Conservation (phyloP, 2,797 vertebrate species). For the Esox lucius region DNA sequence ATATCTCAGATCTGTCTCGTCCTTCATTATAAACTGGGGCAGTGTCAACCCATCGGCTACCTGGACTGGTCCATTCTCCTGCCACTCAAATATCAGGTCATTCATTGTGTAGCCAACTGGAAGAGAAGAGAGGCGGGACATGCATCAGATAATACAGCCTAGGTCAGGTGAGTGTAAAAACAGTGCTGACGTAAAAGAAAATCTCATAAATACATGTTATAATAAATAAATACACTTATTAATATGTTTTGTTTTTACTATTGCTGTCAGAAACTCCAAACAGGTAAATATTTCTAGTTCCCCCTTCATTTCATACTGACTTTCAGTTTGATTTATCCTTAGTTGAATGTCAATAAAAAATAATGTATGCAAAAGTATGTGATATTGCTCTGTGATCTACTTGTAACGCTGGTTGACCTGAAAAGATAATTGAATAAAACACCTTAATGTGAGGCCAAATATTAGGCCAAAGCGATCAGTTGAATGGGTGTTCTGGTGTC, state of each 20-base stretch:
- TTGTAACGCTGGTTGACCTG: too few species aligned
- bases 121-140: background rate
- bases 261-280: too few species aligned
- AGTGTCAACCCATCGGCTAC: conserved; percentile 94
- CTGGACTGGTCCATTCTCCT: conserved; percentile 94
- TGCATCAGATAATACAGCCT: background rate
- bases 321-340: too few species aligned
- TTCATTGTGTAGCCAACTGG: conserved; percentile 99
- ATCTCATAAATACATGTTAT: background rate
- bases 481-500: too few species aligned
- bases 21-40: conserved; percentile 94
- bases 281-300: too few species aligned
- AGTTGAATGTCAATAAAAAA: too few species aligned
- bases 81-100: conserved; percentile 98
- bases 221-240: background rate
- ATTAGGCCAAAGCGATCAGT: background rate
- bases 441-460: background rate
- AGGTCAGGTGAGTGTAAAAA: background rate
- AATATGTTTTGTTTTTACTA: too few species aligned
- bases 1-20: conserved; percentile 93
- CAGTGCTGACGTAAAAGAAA: background rate
- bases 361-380: too few species aligned
- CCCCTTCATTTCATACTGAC: too few species aligned
- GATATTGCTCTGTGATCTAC: too few species aligned
- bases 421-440: background rate